A percentile compares a stretch with the other conserved stretches of the same genome.
These are phyloP conservation scores for Halcyon badia DNA, from an alignment of 2,797 vertebrate species.

Conservation along the genomic window DNA sequence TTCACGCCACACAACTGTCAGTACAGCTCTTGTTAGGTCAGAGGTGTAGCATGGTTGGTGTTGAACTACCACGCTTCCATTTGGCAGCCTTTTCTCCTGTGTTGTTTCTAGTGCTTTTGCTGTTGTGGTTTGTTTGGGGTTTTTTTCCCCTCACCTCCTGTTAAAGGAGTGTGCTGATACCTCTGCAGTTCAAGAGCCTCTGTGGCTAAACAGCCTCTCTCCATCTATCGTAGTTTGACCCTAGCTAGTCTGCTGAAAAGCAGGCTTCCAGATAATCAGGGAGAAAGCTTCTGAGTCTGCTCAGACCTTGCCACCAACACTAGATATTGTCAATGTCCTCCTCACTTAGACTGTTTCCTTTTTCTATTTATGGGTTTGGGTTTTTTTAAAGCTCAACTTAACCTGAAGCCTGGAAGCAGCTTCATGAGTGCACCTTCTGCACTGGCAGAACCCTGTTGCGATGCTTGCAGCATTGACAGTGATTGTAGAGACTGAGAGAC, in stretches of 20 bases:
- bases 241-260: background rate
- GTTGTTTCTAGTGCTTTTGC: background rate
- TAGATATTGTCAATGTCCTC: background rate
- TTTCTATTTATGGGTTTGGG: rapidly evolving
- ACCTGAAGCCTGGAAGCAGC: background rate
- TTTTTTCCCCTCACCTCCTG: rapidly evolving
- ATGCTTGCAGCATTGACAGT: background rate
- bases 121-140: rapidly evolving
- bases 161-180: background rate
- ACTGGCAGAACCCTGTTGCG: background rate
- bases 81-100: background rate
- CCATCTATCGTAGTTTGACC: background rate
- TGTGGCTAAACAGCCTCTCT: background rate
- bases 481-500: background rate
- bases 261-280: background rate
- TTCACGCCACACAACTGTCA: background rate
- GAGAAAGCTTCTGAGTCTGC: background rate
- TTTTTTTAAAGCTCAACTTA: background rate
- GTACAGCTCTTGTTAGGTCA: background rate
- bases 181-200: background rate
- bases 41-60: background rate
- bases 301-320: rapidly evolving
- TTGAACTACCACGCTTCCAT: background rate
- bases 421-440: background rate
- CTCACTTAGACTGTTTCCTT: background rate